Evolutionary conservation across 1,140 invertebrate species (phyloP).

Genomic region (Eupristina koningsbergeri): DNA sequence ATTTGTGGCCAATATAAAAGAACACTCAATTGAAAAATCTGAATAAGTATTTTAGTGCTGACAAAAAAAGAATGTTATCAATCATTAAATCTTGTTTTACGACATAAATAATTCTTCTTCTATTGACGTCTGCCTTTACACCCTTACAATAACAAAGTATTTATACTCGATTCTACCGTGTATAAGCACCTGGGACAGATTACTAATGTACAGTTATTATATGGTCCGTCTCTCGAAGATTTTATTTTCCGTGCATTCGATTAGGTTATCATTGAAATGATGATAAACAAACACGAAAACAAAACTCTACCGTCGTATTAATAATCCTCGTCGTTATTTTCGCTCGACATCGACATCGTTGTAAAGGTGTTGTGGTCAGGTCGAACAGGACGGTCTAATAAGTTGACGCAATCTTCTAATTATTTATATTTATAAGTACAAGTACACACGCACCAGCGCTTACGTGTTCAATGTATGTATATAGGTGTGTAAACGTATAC

Average conservation of each 20-base stretch:
- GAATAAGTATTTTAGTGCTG: neutral
- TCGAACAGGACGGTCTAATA: conserved; percentile 15
- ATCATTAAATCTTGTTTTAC: neutral
- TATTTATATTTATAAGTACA: neutral
- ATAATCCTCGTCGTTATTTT: neutral
- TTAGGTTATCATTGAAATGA: neutral
- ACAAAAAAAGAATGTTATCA: neutral
- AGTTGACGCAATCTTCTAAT: neutral
- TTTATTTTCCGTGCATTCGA: neutral
- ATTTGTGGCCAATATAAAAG: conserved; percentile 23
- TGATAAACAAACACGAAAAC: neutral
- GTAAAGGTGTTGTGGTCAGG: conserved; percentile 15
- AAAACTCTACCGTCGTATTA: neutral
- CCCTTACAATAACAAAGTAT: conserved; percentile 38
- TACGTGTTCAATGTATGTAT: neutral
- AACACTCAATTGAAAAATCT: conserved; percentile 15
- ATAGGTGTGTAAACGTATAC: neutral
- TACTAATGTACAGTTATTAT: neutral
- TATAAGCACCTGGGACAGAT: neutral
- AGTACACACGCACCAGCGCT: neutral
- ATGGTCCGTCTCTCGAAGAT: neutral
- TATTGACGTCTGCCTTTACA: neutral
- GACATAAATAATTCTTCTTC: neutral
- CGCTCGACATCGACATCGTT: conserved; percentile 7
- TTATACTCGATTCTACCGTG: conserved; percentile 20